Conservation (phyloP, 2,888 invertebrate genomes). For the Stenotaenia linearis region DNA sequence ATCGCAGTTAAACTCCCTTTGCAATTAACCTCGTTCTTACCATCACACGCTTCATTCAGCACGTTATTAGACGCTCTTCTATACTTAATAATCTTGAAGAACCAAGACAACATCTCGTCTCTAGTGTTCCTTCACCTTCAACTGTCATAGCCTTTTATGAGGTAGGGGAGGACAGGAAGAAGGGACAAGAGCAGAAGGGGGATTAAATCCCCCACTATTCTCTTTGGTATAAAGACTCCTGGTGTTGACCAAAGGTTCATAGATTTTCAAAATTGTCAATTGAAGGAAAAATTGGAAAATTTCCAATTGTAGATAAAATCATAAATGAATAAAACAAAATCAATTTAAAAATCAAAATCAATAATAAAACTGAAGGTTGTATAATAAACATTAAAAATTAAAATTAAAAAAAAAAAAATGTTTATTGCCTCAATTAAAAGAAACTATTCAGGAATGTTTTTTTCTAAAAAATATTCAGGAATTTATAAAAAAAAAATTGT, state of each 20-base stretch:
- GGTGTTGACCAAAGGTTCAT: constrained; percentile 15
- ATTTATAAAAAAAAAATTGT: too few relatives aligned
- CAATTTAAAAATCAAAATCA: too few relatives aligned
- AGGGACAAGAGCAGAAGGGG: neutral
- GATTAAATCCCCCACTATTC: neutral
- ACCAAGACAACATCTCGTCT: constrained; percentile 19
- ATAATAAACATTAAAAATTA: too few relatives aligned
- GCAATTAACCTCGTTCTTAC: neutral
- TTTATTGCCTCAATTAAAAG: too few relatives aligned
- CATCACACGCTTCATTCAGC: constrained; percentile 15
- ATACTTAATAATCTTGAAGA: neutral
- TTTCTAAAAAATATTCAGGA: too few relatives aligned
- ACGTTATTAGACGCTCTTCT: neutral
- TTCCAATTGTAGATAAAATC: neutral
- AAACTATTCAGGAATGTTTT: too few relatives aligned
- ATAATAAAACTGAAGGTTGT: too few relatives aligned
- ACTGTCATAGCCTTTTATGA: constrained; percentile 19
- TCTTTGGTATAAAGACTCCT: neutral
- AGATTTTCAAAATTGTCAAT: neutral
- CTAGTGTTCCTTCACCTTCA: constrained; percentile 11
- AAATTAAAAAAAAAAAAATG: too few relatives aligned
- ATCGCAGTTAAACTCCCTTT: neutral
- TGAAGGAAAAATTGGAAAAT: neutral
- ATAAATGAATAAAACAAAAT: too few relatives aligned
- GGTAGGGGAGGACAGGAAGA: constrained; percentile 13